A percentile compares a stretch with the other conserved stretches of the same genome.
Evolutionary conservation across 2,113 vertebrate species (phyloP).

Genomic region (Myocastor coypus): DNA sequence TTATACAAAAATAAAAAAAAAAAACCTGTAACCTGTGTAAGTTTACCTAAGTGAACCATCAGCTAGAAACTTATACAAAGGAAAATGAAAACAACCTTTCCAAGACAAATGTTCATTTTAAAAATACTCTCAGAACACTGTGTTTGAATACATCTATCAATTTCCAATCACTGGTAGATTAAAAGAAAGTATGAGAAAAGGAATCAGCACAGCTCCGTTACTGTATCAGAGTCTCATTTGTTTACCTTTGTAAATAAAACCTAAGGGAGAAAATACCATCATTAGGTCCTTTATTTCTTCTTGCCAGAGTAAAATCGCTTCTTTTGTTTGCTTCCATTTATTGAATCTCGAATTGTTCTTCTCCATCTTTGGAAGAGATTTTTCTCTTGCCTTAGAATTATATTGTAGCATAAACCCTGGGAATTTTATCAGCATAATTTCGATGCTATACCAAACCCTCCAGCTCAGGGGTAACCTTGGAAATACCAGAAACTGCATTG

Average conservation of each 20-base stretch:
- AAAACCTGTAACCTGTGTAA: neutral
- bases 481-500: neutral
- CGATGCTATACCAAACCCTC: neutral
- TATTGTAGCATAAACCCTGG: neutral
- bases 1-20: neutral
- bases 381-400: neutral
- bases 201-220: neutral
- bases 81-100: neutral
- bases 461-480: neutral
- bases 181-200: neutral
- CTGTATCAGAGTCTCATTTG: neutral
- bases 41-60: neutral
- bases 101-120: neutral
- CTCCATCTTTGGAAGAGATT: neutral
- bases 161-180: neutral
- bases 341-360: neutral
- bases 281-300: neutral
- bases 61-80: neutral
- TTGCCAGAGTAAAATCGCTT: neutral
- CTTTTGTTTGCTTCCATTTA: neutral
- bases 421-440: neutral
- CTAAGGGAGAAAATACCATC: neutral
- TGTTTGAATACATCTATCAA: neutral
- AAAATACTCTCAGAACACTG: neutral
- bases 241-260: neutral